Percentiles rank a stretch among this genome's conserved stretches.
phyloP scores from a whole-genome alignment of 2,888 invertebrate genomes.

The Brachyptera risi region DNA sequence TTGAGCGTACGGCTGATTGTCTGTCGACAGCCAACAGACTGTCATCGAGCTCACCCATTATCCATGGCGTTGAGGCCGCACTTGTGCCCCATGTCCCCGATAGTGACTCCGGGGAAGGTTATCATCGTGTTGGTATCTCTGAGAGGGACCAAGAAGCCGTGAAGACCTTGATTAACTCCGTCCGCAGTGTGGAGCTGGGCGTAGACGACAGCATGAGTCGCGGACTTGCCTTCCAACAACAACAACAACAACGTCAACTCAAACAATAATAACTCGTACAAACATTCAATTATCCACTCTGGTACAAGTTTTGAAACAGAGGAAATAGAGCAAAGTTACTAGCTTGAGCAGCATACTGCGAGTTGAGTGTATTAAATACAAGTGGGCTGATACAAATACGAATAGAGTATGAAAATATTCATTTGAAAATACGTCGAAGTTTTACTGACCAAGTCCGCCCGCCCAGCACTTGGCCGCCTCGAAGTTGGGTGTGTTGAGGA shows the following conservation, averaged over 20 bases:
- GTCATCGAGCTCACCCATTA: conserved; percentile 69
- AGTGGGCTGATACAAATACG: too few relatives aligned
- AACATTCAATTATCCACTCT: too few relatives aligned
- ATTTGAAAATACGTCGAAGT: too few relatives aligned
- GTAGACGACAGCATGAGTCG: conserved; percentile 83
- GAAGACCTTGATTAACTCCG: conserved; percentile 75
- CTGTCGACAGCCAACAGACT: too few relatives aligned
- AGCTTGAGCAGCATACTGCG: too few relatives aligned
- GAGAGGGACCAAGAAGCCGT: conserved; percentile 84
- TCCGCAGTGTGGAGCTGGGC: conserved; percentile 83
- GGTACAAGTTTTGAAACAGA: too few relatives aligned
- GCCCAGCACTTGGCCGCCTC: conserved; percentile 54
- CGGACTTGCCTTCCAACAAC: conserved; percentile 59
- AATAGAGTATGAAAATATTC: too few relatives aligned
- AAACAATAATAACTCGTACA: too few relatives aligned
- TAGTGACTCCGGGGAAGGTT: conserved; percentile 72
- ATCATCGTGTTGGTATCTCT: conserved; percentile 67
- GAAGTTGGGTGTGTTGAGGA: conserved; percentile 50
- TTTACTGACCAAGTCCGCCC: conserved; percentile 45
- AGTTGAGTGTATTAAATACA: too few relatives aligned
- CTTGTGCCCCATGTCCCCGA: conserved; percentile 93
- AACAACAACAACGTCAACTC: too few relatives aligned
- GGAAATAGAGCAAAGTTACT: too few relatives aligned
- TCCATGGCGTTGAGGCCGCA: conserved; percentile 87
- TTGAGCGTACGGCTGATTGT: too few relatives aligned